Conservation (phyloP, 2,797 vertebrate genomes). For the Margarornis squamiger region DNA sequence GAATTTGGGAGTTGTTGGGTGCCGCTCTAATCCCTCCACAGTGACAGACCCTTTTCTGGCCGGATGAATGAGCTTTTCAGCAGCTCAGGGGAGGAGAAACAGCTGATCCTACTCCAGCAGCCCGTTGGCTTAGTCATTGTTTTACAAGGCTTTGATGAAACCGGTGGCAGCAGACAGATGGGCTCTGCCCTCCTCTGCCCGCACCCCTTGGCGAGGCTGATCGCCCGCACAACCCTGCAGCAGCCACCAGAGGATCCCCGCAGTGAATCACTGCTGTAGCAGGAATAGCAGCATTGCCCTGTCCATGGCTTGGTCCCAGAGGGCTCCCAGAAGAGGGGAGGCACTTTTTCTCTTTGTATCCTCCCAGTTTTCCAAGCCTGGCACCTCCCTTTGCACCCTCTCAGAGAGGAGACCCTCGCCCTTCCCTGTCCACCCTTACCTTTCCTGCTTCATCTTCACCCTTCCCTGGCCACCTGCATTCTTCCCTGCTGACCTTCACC, state of each 20-base stretch:
- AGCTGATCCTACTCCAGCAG: neutral
- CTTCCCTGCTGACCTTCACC: neutral
- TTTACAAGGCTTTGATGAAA: neutral
- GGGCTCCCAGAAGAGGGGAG: neutral
- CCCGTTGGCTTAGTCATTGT: neutral
- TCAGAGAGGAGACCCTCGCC: neutral
- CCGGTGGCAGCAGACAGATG: constrained; percentile 3
- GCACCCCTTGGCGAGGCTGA: neutral
- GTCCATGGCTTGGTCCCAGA: neutral
- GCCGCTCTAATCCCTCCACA: rapidly evolving
- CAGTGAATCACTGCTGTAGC: neutral
- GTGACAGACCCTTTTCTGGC: neutral
- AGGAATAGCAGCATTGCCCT: neutral
- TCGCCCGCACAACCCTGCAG: rapidly evolving
- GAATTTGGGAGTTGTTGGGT: neutral
- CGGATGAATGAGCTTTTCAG: neutral
- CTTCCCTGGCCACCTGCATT: too few species aligned
- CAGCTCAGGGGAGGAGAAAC: neutral
- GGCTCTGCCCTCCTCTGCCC: neutral
- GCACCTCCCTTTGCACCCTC: neutral
- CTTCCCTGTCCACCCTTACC: neutral
- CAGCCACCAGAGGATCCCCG: neutral
- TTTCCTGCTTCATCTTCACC: neutral
- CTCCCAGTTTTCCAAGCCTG: neutral
- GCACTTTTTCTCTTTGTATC: rapidly evolving